Evolutionary conservation across 2,888 invertebrate genomes (phyloP).

Genomic region (Drosophila mettleri): DNA sequence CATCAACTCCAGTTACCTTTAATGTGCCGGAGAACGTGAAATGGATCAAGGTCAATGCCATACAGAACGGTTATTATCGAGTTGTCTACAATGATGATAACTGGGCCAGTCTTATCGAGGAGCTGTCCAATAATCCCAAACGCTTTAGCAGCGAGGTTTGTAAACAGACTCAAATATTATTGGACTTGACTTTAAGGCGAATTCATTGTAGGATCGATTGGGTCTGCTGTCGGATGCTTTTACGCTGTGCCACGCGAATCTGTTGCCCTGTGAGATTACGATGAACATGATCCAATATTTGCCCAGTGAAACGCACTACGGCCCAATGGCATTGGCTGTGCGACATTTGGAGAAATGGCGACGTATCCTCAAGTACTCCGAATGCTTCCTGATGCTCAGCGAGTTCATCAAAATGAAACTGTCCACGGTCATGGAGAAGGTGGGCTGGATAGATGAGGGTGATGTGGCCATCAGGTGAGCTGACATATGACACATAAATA

Average conservation of each 20-base stretch:
- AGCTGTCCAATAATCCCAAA: conserved; percentile 80
- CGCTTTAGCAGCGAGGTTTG: conserved; percentile 82
- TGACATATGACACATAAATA: background rate
- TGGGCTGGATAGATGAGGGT: conserved; percentile 84
- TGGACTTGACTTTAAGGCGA: background rate
- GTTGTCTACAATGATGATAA: conserved; percentile 84
- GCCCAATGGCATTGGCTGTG: conserved; percentile 83
- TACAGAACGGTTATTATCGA: conserved; percentile 84
- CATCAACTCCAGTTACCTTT: conserved; percentile 77
- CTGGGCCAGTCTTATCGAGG: conserved; percentile 84
- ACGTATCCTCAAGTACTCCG: conserved; percentile 85
- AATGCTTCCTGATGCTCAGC: conserved; percentile 85
- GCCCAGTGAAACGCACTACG: conserved; percentile 84
- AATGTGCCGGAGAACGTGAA: conserved; percentile 83
- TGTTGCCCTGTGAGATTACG: conserved; percentile 84
- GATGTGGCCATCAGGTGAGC: conserved; percentile 82
- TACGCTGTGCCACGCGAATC: conserved; percentile 85
- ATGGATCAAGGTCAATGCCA: conserved; percentile 85
- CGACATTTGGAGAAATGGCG: conserved; percentile 85
- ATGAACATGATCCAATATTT: conserved; percentile 85
- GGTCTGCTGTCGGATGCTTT: conserved; percentile 85
- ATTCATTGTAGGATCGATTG: conserved; percentile 81
- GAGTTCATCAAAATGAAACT: conserved; percentile 85
- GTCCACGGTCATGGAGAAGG: conserved; percentile 81
- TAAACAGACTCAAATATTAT: rapidly evolving